Evolutionary conservation across 2,888 invertebrate species (phyloP).

Genomic region (Philereme vetulata): DNA sequence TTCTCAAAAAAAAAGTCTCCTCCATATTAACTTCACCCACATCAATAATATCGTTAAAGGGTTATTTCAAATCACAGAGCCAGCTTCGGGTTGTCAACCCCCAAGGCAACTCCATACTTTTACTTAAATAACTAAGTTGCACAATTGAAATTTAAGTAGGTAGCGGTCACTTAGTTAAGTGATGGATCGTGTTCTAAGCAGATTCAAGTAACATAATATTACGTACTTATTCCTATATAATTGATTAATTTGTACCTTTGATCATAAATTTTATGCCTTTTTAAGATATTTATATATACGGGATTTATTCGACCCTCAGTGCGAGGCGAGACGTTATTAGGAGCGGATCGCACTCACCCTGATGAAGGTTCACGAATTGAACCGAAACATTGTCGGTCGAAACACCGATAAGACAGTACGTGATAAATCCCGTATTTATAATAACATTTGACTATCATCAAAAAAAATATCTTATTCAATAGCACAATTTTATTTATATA

Average conservation of each 20-base stretch:
- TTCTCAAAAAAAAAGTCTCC: not conserved
- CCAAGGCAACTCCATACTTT: not conserved
- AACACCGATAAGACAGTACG: too few relatives aligned
- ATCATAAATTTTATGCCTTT: not conserved
- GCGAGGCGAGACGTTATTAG: too few relatives aligned
- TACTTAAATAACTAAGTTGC: conserved; percentile 18
- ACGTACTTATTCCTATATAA: not conserved
- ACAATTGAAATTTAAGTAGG: conserved; percentile 20
- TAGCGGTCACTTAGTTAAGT: conserved; percentile 12
- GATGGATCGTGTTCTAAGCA: conserved; percentile 12
- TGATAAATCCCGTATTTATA: too few relatives aligned
- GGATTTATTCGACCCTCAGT: too few relatives aligned
- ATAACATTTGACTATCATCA: too few relatives aligned
- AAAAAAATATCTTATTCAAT: too few relatives aligned
- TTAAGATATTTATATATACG: not conserved
- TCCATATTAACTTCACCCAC: conserved; percentile 6
- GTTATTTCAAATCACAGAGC: conserved; percentile 23
- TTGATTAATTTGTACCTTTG: conserved; percentile 11
- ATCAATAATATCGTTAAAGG: conserved; percentile 16
- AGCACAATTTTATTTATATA: too few relatives aligned
- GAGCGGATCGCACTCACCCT: too few relatives aligned
- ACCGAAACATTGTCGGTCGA: too few relatives aligned
- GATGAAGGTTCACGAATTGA: too few relatives aligned
- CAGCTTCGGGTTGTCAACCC: conserved; percentile 24
- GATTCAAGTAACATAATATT: conserved; percentile 13